Evolutionary conservation across 2,888 invertebrate genomes (phyloP).

Genomic region (Diaperis boleti): DNA sequence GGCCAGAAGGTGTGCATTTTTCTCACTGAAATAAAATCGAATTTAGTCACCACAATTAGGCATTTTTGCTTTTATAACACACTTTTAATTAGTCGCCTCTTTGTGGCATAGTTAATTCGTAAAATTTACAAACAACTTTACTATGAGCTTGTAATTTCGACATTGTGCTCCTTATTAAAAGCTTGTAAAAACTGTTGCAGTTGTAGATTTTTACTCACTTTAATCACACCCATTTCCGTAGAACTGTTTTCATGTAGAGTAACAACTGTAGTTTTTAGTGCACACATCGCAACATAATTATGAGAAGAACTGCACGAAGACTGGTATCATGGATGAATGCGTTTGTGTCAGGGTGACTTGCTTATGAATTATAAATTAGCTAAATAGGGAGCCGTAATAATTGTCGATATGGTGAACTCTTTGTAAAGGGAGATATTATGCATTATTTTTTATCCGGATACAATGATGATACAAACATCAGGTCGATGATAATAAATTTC

Average conservation of each 20-base stretch:
- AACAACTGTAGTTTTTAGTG: too few species aligned
- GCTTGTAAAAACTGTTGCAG: not conserved
- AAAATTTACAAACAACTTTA: not conserved
- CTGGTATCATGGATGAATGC: not conserved
- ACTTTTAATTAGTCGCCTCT: not conserved
- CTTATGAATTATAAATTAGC: not conserved
- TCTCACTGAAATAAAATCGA: not conserved
- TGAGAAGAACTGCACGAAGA: not conserved
- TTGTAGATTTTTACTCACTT: not conserved
- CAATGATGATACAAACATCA: too few species aligned
- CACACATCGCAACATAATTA: not conserved
- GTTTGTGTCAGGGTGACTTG: too few species aligned
- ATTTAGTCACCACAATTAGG: not conserved
- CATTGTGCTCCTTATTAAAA: not conserved
- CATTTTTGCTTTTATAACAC: not conserved
- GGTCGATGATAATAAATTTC: too few species aligned
- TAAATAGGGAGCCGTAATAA: not conserved
- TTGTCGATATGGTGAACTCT: not conserved
- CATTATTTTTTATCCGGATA: too few species aligned
- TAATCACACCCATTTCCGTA: too few species aligned
- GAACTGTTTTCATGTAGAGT: too few species aligned
- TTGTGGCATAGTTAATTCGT: not conserved
- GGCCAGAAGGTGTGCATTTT: not conserved
- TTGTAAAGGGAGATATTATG: too few species aligned
- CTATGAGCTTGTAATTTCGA: too few species aligned